Evolutionary conservation across 2,888 invertebrate species (phyloP), one percentile per base, ranked within the genome.

Genomic region (Zelleria hepariella): DNA sequence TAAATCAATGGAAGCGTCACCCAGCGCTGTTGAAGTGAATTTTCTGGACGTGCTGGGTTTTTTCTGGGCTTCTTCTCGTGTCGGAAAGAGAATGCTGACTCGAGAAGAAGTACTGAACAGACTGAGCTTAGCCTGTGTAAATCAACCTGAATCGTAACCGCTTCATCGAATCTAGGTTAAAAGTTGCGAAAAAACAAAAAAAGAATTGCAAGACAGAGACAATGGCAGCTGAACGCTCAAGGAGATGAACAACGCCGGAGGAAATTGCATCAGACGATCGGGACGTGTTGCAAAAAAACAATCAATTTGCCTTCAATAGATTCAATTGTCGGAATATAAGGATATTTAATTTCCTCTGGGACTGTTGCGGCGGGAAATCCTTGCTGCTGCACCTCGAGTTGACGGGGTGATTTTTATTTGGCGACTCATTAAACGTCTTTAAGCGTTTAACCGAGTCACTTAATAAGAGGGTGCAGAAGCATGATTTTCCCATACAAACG

Each of bases 351-450:
- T 83, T 82, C 82, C 82, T 83, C 65, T 69, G 80, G 83, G 81
- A 82, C 74, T 71, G 67, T 68, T 69, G 72, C 67, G 69, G 69
- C 68, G 78, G 76, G 74, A 77, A 78, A 77, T 76, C 73, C 75
- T 49, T 15, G 32, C 32, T 15, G 5, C 20, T 32, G 32, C 20
- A 5, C 18, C 49, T 2, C 20, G 20, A 20, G 7, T 20, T 2
- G 20, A 20, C n/a, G 18, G 20, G 49, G 20, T 49, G 7, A 53
- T 53, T 24, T 53, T 53, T 53, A 53, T 53, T 25, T 5, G 21
- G 24, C 24, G 52, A 10, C 10, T 21, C 52, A 23, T 23, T 52
- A 42, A 52, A 21, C 2, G 52, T 52, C 52, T 24, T n/a, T n/a
- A n/a, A n/a, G 7, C 15, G 53, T 21, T 53, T 53, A 25, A 25